Conservation (phyloP, 2,888 invertebrate genomes). For the Drosophila falleni region DNA sequence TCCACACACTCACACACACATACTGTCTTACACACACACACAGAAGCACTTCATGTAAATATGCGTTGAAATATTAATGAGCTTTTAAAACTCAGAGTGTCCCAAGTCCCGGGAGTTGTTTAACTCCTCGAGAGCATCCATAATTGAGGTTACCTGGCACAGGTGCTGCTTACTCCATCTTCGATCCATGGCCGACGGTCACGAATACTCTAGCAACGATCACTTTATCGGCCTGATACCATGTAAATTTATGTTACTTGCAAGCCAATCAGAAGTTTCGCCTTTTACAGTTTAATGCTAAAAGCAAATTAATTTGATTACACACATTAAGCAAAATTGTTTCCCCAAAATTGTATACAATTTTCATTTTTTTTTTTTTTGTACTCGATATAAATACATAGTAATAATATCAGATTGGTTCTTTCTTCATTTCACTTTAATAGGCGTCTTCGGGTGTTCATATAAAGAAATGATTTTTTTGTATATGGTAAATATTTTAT, state of each 20-base stretch:
- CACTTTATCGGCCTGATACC: conserved; percentile 13
- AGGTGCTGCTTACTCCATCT: conserved; percentile 20
- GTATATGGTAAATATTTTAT: background rate
- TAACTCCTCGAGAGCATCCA: conserved; percentile 31
- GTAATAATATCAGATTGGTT: conserved; percentile 1
- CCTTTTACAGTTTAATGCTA: conserved; percentile 31
- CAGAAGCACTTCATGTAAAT: conserved; percentile 64
- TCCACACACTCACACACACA: conserved; percentile 25
- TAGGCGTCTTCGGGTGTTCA: background rate
- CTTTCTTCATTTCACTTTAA: conserved; percentile 14
- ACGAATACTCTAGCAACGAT: conserved; percentile 26
- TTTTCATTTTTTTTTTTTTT: conserved; percentile 21
- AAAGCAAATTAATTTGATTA: conserved; percentile 48
- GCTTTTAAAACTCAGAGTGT: conserved; percentile 56
- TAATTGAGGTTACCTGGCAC: conserved; percentile 47
- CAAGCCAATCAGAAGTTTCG: conserved; percentile 37
- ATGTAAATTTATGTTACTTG: conserved; percentile 20
- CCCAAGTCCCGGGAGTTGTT: conserved; percentile 26
- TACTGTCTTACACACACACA: conserved; percentile 12
- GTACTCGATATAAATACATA: conserved; percentile 12
- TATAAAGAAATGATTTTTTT: too few relatives aligned
- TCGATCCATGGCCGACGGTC: conserved; percentile 13
- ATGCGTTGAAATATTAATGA: conserved; percentile 78
- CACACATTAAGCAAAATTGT: conserved; percentile 40
- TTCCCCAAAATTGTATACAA: conserved; percentile 31